Base-by-base conservation (phyloP, 2,888 invertebrate species). In the Morinoia aosen region DNA sequence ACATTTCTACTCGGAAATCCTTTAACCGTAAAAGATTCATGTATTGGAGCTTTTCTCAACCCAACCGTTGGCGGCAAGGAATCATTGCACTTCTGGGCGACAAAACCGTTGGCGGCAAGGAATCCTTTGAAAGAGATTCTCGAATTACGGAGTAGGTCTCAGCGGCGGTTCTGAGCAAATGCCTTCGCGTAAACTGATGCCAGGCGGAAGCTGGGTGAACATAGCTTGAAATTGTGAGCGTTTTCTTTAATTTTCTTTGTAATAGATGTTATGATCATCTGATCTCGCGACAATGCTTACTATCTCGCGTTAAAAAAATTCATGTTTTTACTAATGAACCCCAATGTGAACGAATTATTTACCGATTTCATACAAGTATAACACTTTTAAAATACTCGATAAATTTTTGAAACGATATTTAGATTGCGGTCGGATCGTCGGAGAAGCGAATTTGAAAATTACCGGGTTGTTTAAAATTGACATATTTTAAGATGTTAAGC, bases 51-150 rank as follows among this genome's bases (percentile, higher is more conserved):
- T 33, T 0, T 76, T 3, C 76, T 76, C 76, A 33, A 33, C 33
- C 8, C 1, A 76, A 76, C 76, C 76, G 19, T 40, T 40, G 90
- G 39, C 2, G 90, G 10, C 40, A 4, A 40, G 90, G 40, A 90
- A 90, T 40, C 90, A 40, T 48, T 90, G 39, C 90, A 40, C 90
- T 39, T 11, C 90, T 40, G 90, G 39, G n/a, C 90, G 48, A 39
- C 56, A 57, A 57, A 93, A 93, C 93, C 93, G 93, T 93, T 93
- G 93, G 93, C 93, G 58, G 57, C 57, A 57, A 14, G 93, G 93
- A 93, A 93, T 93, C 93, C 93, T 93, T 93, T 93, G 90, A 93
- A 93, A 48, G 93, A 93, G 57, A 93, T 57, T 93, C 93, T 93
- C 93, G 57, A 93, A 93, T 93, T 93, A 93, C 93, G 57, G 12